These are phyloP conservation scores for Holothuria leucospilota DNA, from an alignment of 53 echinoderm and acorn worm species.

Conservation along the genomic window DNA sequence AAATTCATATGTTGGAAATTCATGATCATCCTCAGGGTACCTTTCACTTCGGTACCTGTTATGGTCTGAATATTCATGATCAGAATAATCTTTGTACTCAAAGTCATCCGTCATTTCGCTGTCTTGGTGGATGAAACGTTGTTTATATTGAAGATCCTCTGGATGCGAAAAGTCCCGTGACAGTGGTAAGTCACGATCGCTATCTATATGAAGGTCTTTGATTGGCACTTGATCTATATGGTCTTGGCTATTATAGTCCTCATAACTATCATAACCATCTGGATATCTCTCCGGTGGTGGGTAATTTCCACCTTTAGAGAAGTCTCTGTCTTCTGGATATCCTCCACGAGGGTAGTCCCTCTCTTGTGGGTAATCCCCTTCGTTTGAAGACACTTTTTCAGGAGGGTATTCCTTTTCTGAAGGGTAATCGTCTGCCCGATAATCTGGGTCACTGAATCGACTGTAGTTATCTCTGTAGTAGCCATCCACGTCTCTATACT, in stretches of 20 bases:
- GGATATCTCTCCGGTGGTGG: background rate
- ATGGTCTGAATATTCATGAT: slow-evolving; percentile 78
- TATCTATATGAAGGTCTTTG: slow-evolving; percentile 49
- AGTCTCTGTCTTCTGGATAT: slow-evolving; percentile 25
- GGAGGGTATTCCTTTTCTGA: slow-evolving; percentile 22
- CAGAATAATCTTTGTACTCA: slow-evolving; percentile 65
- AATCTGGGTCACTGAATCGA: slow-evolving; percentile 28
- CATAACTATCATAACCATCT: slow-evolving; percentile 54
- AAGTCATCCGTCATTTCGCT: slow-evolving; percentile 55
- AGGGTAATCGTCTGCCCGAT: slow-evolving; percentile 10
- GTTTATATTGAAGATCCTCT: slow-evolving; percentile 2
- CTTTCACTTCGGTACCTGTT: slow-evolving; percentile 34
- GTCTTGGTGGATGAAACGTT: slow-evolving; percentile 35
- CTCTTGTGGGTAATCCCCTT: background rate
- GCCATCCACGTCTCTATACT: slow-evolving; percentile 43
- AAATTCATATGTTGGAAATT: slow-evolving; percentile 6
- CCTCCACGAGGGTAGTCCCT: background rate
- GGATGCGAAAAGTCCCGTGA: slow-evolving; percentile 34
- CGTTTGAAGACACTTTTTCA: slow-evolving; percentile 21
- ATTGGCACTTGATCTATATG: slow-evolving; percentile 43
- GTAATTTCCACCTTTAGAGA: background rate
- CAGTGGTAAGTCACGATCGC: slow-evolving; percentile 56
- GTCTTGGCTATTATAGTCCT: slow-evolving; percentile 39
- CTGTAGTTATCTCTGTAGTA: slow-evolving; percentile 34
- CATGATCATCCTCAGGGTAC: slow-evolving; percentile 13